Base-by-base conservation (phyloP, 2,888 invertebrate genomes). In the Diabrotica balteata region DNA sequence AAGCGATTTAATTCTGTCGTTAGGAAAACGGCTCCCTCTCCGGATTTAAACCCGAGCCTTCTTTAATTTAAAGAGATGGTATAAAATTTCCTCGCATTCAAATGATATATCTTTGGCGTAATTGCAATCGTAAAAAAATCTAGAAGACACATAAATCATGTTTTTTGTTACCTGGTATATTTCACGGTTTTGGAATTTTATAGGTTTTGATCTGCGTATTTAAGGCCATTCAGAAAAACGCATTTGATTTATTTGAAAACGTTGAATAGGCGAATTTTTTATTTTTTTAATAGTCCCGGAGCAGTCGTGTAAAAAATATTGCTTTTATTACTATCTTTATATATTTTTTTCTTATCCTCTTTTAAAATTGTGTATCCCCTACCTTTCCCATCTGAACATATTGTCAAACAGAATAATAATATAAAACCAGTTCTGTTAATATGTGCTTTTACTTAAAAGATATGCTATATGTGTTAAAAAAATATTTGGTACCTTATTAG, bases 1-100 rank as follows among this genome's bases (percentile, higher is more conserved):
- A 77, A 76, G 75, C 77, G 78, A 80, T 80, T 80, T 80, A 80
- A 81, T 80, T 81, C 78, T 77, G 77, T 76, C 75, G 78, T 78
- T 75, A 77, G 72, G 73, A 76, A 77, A 79, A 74, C 58, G 62
- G 66, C 63, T 68, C 72, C 72, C 71, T 68, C 71, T 68, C 58
- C 70, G 62, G 75, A 73, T 75, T 75, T 73, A 75, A 75, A 76
- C 74, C 69, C 67, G 32, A 63, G 54, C 70, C 72, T 72, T 74
- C 74, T 76, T 77, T 79, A 79, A 81, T 80, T 80, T 80, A 78
- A 80, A 77, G 73, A 74, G 76, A 77, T 78, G 76, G 79, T 80
- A 80, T 80, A 80, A 80, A 78, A 66, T 68, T 69, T 74, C 77
- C 77, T 78, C 78, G 74, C 73, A 76, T 76, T 66, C 67, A 69